phyloP scores from a whole-genome alignment of 2,888 invertebrate genomes.

The Luperina nickerlii region DNA sequence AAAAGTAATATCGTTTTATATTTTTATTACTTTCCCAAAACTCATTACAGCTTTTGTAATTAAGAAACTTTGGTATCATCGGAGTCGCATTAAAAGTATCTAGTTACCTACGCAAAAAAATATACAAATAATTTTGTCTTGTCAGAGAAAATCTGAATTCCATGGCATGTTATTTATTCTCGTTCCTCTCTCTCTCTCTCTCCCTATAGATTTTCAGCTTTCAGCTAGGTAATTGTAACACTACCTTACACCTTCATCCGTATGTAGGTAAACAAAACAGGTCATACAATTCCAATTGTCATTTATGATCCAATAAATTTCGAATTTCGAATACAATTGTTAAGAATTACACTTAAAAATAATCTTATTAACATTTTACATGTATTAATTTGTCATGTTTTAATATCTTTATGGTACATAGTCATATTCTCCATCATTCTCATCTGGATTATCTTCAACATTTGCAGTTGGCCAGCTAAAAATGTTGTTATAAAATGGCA shows the following conservation, averaged over 20 bases:
- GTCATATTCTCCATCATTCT: no score
- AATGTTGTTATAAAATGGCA: no score
- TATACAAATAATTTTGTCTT: conserved; percentile 34
- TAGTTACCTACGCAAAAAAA: conserved; percentile 22
- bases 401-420: no score
- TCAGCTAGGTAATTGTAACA: background rate
- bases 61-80: conserved; percentile 66
- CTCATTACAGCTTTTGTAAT: conserved; percentile 68
- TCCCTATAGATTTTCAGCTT: background rate
- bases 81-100: conserved; percentile 37
- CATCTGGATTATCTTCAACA: no score
- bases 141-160: conserved; percentile 4
- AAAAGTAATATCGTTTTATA: conserved; percentile 51
- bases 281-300: conserved; percentile 3
- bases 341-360: no score
- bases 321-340: no score
- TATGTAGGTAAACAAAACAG: conserved; percentile 11
- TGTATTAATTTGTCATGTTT: no score
- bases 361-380: no score
- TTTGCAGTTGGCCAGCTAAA: no score
- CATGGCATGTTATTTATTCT: background rate
- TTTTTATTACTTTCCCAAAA: conserved; percentile 65
- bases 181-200: background rate
- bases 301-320: conserved; percentile 2
- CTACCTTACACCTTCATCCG: background rate